Evolutionary conservation across 2,888 invertebrate genomes (phyloP).

Genomic region (Lasioglossum calceatum): DNA sequence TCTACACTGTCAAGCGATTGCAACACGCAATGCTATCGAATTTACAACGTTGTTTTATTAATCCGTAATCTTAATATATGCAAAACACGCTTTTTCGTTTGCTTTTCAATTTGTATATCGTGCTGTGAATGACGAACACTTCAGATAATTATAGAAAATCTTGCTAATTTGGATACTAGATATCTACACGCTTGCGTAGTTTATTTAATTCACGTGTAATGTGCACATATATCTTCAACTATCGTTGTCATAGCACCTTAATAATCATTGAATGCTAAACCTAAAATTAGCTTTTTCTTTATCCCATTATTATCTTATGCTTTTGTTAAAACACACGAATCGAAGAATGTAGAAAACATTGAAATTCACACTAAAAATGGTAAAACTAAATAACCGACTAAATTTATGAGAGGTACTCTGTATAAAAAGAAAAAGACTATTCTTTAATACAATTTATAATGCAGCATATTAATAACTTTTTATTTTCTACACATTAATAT

Average conservation of each 20-base stretch:
- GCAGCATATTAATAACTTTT: slow-evolving; percentile 23
- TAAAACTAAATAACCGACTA: slow-evolving; percentile 11
- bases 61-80: slow-evolving; percentile 29
- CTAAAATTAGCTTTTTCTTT: slow-evolving; percentile 36
- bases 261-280: slow-evolving; percentile 41
- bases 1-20: slow-evolving; percentile 55
- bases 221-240: slow-evolving; percentile 39
- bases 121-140: slow-evolving; percentile 29
- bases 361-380: slow-evolving; percentile 1
- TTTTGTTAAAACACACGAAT: slow-evolving; percentile 31
- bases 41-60: slow-evolving; percentile 32
- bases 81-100: slow-evolving; percentile 41
- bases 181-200: slow-evolving; percentile 49
- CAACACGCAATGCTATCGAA: slow-evolving; percentile 38
- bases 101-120: slow-evolving; percentile 35
- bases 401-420: slow-evolving; percentile 12
- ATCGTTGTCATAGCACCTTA: slow-evolving; percentile 28
- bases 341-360: background rate
- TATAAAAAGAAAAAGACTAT: background rate
- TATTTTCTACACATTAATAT: slow-evolving; percentile 12
- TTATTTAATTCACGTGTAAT: slow-evolving; percentile 38
- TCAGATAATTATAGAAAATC: slow-evolving; percentile 25
- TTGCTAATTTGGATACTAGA: slow-evolving; percentile 29
- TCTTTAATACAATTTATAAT: slow-evolving; percentile 22
- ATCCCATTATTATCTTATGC: slow-evolving; percentile 44